These are phyloP conservation scores for Rhinogobio ventralis DNA, from an alignment of 2,797 vertebrate genomes.

Conservation along the genomic window DNA sequence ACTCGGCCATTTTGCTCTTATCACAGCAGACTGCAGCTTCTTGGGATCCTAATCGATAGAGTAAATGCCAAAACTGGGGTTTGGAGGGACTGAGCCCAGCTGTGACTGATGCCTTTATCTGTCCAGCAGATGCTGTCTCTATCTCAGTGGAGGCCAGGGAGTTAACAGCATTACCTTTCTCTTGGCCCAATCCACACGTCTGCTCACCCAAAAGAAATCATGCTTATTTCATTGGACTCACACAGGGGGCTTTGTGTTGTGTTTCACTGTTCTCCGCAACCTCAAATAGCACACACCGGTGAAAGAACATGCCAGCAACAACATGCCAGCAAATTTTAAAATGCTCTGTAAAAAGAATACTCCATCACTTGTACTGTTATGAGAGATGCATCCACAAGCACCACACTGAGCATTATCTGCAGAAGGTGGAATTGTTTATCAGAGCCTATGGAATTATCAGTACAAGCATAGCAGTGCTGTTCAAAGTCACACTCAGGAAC, in stretches of 20 bases:
- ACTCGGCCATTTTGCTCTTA: conserved; percentile 65
- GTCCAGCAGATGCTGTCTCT: conserved; percentile 58
- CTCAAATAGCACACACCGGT: conserved; percentile 17
- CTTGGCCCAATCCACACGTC: conserved; percentile 41
- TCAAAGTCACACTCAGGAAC: neutral
- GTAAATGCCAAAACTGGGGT: conserved; percentile 75
- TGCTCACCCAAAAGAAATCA: conserved; percentile 47
- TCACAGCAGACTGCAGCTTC: conserved; percentile 73
- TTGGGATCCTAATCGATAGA: conserved; percentile 74
- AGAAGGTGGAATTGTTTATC: conserved; percentile 1
- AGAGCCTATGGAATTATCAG: conserved; percentile 10
- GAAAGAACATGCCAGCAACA: neutral
- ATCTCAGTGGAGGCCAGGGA: conserved; percentile 55
- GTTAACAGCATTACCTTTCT: conserved; percentile 58
- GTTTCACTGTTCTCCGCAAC: conserved; percentile 2
- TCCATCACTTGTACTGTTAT: neutral
- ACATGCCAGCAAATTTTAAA: conserved; percentile 6
- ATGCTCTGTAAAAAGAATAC: conserved; percentile 10
- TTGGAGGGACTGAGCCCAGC: conserved; percentile 60
- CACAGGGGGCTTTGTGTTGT: conserved; percentile 26
- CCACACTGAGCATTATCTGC: neutral
- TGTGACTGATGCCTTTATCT: conserved; percentile 59
- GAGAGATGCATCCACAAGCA: neutral
- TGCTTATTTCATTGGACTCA: conserved; percentile 49
- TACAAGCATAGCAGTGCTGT: neutral